A percentile compares a stretch with the other conserved stretches of the same genome.
Evolutionary conservation across 1,140 invertebrate genomes (phyloP).

Genomic region (Mamestra configurata): DNA sequence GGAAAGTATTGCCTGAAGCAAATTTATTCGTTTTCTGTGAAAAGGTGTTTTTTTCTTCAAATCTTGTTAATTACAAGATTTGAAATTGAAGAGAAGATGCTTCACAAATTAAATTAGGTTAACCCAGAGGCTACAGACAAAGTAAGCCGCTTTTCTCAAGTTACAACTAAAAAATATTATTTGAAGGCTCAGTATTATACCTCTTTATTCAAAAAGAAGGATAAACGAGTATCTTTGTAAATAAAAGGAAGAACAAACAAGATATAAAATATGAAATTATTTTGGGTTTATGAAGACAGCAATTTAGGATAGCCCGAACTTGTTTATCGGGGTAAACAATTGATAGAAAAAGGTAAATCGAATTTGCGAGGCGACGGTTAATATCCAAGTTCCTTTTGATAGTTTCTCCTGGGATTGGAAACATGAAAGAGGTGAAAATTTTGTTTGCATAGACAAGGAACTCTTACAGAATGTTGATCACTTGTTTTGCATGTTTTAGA

Average conservation of each 20-base stretch:
- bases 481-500: conserved; percentile 38
- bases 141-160: conserved; percentile 22
- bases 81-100: conserved; percentile 10
- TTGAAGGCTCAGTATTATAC: not conserved
- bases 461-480: conserved; percentile 31
- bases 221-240: conserved; percentile 8
- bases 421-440: conserved; percentile 49
- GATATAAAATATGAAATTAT: conserved; percentile 41
- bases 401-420: conserved; percentile 10
- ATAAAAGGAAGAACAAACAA: conserved; percentile 32
- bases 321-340: conserved; percentile 51
- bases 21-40: no score
- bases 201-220: conserved; percentile 20
- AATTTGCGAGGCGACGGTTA: conserved; percentile 52
- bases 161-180: conserved; percentile 1
- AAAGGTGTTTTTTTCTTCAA: no score
- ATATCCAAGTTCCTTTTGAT: conserved; percentile 49
- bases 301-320: conserved; percentile 40
- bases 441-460: conserved; percentile 44
- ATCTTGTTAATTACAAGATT: not conserved
- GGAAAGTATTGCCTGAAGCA: no score
- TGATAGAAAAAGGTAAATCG: conserved; percentile 55
- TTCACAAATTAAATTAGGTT: conserved; percentile 23
- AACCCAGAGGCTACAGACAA: not conserved
- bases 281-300: conserved; percentile 16